phyloP scores from a whole-genome alignment of 2,888 invertebrate species.

The Xanthorhoe spadicearia region DNA sequence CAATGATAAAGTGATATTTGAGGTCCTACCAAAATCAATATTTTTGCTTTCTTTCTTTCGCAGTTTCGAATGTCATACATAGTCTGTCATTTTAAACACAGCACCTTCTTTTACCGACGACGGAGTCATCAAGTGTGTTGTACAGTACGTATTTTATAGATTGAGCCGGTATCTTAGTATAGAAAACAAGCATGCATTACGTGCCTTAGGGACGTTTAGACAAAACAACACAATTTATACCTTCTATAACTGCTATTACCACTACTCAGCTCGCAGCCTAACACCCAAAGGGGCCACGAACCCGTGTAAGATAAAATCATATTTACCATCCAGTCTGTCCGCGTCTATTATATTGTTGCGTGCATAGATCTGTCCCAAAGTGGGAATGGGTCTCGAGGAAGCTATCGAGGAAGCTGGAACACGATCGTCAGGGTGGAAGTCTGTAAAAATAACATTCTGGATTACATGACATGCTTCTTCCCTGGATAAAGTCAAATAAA shows the following conservation, averaged over 20 bases:
- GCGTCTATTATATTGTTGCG: conserved; percentile 49
- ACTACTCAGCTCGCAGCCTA: not conserved
- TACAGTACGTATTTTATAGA: no score
- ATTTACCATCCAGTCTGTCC: conserved; percentile 55
- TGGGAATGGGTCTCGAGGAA: conserved; percentile 62
- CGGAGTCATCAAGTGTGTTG: no score
- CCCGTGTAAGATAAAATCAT: conserved; percentile 5
- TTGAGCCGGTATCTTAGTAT: no score
- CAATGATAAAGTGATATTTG: no score
- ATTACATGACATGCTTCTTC: not conserved
- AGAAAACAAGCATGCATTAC: no score
- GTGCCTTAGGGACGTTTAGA: no score
- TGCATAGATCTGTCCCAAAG: conserved; percentile 57
- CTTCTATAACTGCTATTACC: not conserved
- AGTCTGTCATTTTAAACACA: no score
- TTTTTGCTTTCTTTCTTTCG: no score
- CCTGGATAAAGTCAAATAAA: not conserved
- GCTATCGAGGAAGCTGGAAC: conserved; percentile 45
- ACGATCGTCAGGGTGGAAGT: conserved; percentile 51
- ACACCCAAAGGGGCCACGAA: not conserved
- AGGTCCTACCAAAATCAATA: no score
- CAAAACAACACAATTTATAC: not conserved
- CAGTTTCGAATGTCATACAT: no score
- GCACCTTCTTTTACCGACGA: no score
- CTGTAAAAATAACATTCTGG: conserved; percentile 41